Evolutionary conservation across 2,113 vertebrate species (phyloP).

Genomic region (Zosterops borbonicus): DNA sequence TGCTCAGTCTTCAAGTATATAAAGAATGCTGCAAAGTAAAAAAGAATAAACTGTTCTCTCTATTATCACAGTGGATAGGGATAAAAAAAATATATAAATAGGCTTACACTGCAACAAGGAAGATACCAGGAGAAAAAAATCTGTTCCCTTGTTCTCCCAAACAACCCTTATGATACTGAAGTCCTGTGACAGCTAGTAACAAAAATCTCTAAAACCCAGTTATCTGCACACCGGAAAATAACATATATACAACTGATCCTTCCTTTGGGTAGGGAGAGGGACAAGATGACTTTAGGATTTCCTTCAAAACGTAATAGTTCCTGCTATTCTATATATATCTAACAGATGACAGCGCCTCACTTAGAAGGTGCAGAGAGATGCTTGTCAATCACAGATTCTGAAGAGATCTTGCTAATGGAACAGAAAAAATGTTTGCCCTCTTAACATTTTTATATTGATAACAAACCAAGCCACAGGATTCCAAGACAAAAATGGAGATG

Average conservation of each 20-base stretch:
- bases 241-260: background rate
- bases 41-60: background rate
- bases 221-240: background rate
- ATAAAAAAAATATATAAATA: background rate
- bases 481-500: background rate
- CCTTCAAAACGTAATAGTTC: background rate
- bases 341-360: background rate
- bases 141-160: background rate
- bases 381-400: background rate
- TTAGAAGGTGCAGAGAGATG: background rate
- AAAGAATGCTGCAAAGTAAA: background rate
- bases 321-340: background rate
- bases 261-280: background rate
- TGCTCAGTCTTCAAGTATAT: background rate
- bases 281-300: background rate
- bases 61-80: background rate
- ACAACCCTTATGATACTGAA: background rate
- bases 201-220: background rate
- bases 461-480: background rate
- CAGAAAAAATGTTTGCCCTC: background rate
- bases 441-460: background rate
- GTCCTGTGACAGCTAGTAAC: background rate
- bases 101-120: background rate
- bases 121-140: background rate
- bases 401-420: background rate